phyloP scores from a whole-genome alignment of 2,113 vertebrate species.

The Brienomyrus longianalis region DNA sequence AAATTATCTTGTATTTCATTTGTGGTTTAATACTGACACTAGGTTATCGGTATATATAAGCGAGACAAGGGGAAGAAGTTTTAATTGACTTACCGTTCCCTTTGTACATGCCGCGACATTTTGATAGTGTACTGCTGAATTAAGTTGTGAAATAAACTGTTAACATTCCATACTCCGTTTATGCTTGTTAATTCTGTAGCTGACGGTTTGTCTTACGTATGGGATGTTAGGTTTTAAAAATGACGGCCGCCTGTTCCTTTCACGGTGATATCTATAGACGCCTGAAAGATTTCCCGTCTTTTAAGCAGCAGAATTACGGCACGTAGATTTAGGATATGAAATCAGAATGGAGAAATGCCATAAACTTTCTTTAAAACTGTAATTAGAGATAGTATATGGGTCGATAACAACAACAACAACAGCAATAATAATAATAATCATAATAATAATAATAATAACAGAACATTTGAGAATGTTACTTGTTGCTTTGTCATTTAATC shows the following conservation, averaged over 20 bases:
- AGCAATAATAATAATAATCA: background rate
- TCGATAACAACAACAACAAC: background rate
- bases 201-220: background rate
- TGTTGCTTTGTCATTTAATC: background rate
- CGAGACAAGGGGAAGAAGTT: background rate
- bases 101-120: slow-evolving; percentile 39
- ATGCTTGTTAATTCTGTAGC: background rate
- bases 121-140: slow-evolving; percentile 70
- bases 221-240: background rate
- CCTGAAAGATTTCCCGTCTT: background rate
- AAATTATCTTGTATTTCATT: slow-evolving; percentile 14
- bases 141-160: slow-evolving; percentile 59
- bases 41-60: slow-evolving; percentile 46
- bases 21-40: slow-evolving; percentile 43
- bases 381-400: background rate
- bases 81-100: slow-evolving; percentile 20
- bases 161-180: slow-evolving; percentile 15
- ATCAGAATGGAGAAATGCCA: background rate
- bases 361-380: background rate
- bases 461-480: background rate
- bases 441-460: background rate
- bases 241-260: background rate
- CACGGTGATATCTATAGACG: background rate
- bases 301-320: background rate
- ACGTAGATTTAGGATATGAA: background rate